phyloP scores from a whole-genome alignment of 1,140 invertebrate species.

The Eufriesea mexicana region DNA sequence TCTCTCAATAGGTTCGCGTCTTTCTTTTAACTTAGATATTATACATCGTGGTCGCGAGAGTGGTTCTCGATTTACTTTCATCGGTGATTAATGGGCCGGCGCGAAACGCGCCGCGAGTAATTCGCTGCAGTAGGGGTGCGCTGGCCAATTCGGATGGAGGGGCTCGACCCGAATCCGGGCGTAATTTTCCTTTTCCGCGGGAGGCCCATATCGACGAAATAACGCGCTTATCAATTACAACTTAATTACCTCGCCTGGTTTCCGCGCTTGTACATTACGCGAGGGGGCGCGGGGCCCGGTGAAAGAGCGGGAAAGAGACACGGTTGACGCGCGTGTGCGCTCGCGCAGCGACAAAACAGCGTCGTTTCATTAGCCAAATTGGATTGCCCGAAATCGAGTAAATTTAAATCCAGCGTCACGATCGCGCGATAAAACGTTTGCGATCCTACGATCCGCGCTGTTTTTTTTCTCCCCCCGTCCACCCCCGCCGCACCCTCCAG shows the following conservation, averaged over 20 bases:
- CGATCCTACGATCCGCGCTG: slow-evolving; percentile 49
- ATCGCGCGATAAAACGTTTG: slow-evolving; percentile 59
- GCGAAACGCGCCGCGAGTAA: too few relatives aligned
- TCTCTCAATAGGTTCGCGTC: too few relatives aligned
- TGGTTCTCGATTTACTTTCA: too few relatives aligned
- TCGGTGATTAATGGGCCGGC: too few relatives aligned
- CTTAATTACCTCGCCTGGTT: slow-evolving; percentile 59
- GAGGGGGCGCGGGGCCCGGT: background rate
- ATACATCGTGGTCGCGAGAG: too few relatives aligned
- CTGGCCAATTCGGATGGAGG: background rate
- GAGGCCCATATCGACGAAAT: slow-evolving; percentile 51
- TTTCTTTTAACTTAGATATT: too few relatives aligned
- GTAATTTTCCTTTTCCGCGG: slow-evolving; percentile 54
- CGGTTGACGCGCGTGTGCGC: background rate
- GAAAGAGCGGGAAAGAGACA: background rate
- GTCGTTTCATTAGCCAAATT: slow-evolving; percentile 68
- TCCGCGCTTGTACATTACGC: slow-evolving; percentile 35
- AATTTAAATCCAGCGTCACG: slow-evolving; percentile 62
- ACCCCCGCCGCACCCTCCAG: background rate
- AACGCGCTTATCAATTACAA: slow-evolving; percentile 67
- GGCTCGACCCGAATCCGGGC: slow-evolving; percentile 4
- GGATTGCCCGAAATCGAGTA: slow-evolving; percentile 64
- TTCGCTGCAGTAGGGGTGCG: background rate
- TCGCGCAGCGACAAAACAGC: slow-evolving; percentile 51
- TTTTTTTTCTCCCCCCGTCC: background rate